Base-by-base conservation (phyloP, 2,888 invertebrate species). In the Mesorhabditis spiculigera region DNA sequence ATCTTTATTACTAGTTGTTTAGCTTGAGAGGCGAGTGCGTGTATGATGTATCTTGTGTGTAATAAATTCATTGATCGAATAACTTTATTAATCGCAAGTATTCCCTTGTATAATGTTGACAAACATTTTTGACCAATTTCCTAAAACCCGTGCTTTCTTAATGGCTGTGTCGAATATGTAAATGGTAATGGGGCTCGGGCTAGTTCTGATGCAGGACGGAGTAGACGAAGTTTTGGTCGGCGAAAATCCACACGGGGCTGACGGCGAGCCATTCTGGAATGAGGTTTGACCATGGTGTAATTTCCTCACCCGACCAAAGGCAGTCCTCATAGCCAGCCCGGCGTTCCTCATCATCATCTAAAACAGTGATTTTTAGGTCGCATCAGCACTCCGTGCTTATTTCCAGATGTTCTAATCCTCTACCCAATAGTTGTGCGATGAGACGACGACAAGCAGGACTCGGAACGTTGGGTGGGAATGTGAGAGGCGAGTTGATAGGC, bases 311-410 rank as follows among this genome's bases (percentile, higher is more conserved):
- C 13, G 75, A 76, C 45, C 75, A 71, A 28, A 79, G 63, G 42
- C 75, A 73, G 8, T 77, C 75, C 45, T 77, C 75, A 65, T 78
- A 79, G 41, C 76, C 76, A 10, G 75, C 77, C 4, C 79, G 72
- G 41, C 43, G 45, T 6, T 45, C 28, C 63, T 79, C 79, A 44
- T 79, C 73, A n/a, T 61, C 42, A 41, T 41, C 63, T 63, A 16
- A 13, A 41, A 63, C 10, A 63, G 4, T n/a, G 4, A n/a, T 16
- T 10, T 16, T 10, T 10, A 13, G 16, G 16, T 4, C 58, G 4
- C 10, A n/a, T 13, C 58, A 13, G 16, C 10, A 58, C 58, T 4
- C 58, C 13, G 10, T 13, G 16, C n/a, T 16, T 28, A 63, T 16
- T n/a, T 63, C 8, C 10, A 16, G 63, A 10, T 41, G 42, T 8